These are phyloP conservation scores for Macrosoma leucophasiata DNA, from an alignment of 2,888 invertebrate genomes.

Conservation along the genomic window DNA sequence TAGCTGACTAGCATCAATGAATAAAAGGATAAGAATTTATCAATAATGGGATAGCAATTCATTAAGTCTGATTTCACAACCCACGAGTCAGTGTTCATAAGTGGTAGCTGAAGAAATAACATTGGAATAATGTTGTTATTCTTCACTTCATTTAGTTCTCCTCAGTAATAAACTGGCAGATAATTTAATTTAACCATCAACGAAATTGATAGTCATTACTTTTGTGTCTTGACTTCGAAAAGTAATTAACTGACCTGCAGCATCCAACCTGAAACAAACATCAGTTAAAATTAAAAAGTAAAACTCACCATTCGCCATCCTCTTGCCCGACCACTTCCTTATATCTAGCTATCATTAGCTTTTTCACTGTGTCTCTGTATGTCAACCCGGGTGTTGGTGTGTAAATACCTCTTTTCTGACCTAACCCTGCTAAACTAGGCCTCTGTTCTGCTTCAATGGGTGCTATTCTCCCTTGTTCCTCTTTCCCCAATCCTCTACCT, in stretches of 20 bases:
- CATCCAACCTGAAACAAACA: constrained; percentile 41
- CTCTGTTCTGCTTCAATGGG: constrained; percentile 89
- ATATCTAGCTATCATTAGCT: constrained; percentile 91
- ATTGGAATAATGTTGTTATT: neutral
- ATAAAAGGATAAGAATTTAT: too few species aligned
- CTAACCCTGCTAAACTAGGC: constrained; percentile 88
- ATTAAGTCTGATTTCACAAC: too few species aligned
- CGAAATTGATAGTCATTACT: too few species aligned
- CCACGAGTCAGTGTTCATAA: too few species aligned
- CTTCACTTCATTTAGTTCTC: neutral
- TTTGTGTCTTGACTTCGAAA: too few species aligned
- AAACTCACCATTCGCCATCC: constrained; percentile 60
- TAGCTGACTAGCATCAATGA: too few species aligned
- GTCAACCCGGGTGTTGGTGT: constrained; percentile 88
- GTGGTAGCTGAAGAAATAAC: neutral
- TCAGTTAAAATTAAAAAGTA: constrained; percentile 28
- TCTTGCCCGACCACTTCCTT: constrained; percentile 84
- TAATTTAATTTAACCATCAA: too few species aligned
- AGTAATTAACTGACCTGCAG: constrained; percentile 57
- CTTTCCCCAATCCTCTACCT: constrained; percentile 95
- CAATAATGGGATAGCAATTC: too few species aligned
- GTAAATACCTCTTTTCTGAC: constrained; percentile 86
- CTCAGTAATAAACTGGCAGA: too few species aligned
- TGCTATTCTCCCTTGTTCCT: constrained; percentile 93
- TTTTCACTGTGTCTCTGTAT: constrained; percentile 92